Evolutionary conservation across 2,797 vertebrate genomes (phyloP), one percentile per base, ranked within the genome.

Genomic region (Neoniphon sammara): DNA sequence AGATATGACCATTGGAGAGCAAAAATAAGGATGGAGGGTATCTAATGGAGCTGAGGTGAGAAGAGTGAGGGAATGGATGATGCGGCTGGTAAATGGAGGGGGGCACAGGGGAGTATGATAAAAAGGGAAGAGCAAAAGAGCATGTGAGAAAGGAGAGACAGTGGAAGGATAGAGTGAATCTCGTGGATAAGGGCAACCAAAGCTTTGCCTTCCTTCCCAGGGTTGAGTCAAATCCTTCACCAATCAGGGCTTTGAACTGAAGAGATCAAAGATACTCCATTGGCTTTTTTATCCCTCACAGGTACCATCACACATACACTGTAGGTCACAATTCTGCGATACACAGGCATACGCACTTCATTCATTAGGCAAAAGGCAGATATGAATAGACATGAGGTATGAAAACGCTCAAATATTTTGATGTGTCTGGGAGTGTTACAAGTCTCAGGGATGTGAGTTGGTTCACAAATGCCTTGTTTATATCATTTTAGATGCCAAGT

Each of bases 191-290:
- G 17, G 4, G 10, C n/a, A n/a, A 4, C n/a, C 14, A n/a, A 30
- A 30, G 60, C 25, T 17, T 11, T 23, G 25, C 21, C 42, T n/a
- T 30, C 7, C 60, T 10, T 27, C 42, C 4, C 14, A 27, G 17
- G 60, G 27, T 18, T 1, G 21, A 63, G 44, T 18, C 15, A 15
- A 44, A 20, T 63, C 60, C 60, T 46, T 63, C 39, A 53, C 55
- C 31, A 49, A 52, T 59, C 54, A 44, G 17, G 30, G 62, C 61
- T 65, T 36, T 56, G 47, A 47, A 34, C n/a, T n/a, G 27, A 36
- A 2, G 47, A 50, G 54, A 44, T 46, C n/a, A n/a, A n/a, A 57
- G 34, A 44, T n/a, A 11, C 10, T 39, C 36, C 12, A 39, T 11
- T 1, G 36, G 9, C 9, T 11, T 11, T 11, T 9, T 39, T 11